phyloP scores from a whole-genome alignment of 2,888 invertebrate species.

The Noctuana brunneofusca region DNA sequence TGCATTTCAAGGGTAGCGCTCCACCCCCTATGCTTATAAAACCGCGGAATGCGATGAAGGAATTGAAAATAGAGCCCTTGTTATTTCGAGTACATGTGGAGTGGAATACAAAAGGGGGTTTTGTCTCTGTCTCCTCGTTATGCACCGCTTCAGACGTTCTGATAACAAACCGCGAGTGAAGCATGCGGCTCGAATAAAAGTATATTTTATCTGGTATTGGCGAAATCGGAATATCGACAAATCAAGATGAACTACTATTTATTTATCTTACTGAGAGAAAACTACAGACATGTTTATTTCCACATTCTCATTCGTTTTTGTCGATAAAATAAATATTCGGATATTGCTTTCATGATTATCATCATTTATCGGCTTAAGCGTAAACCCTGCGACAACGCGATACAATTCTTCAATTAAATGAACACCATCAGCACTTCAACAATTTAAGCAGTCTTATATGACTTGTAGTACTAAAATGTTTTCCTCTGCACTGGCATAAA shows the following conservation, averaged over 20 bases:
- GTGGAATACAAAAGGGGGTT: slow-evolving; percentile 75
- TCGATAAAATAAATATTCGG: slow-evolving; percentile 3
- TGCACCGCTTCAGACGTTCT: slow-evolving; percentile 69
- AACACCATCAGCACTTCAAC: no score
- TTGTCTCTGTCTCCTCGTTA: slow-evolving; percentile 76
- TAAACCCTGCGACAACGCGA: no score
- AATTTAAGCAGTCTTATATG: no score
- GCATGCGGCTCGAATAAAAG: slow-evolving; percentile 46
- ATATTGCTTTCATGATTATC: background rate
- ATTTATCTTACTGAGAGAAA: slow-evolving; percentile 4
- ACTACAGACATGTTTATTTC: background rate
- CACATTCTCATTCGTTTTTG: background rate
- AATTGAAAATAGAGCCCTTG: slow-evolving; percentile 81
- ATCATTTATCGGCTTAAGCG: no score
- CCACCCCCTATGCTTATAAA: slow-evolving; percentile 54
- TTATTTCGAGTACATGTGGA: slow-evolving; percentile 78
- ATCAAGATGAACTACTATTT: slow-evolving; percentile 13
- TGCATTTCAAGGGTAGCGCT: slow-evolving; percentile 53
- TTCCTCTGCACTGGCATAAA: no score
- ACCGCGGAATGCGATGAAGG: slow-evolving; percentile 59
- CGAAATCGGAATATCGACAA: slow-evolving; percentile 33
- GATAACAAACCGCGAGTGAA: slow-evolving; percentile 73
- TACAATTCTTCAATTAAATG: no score
- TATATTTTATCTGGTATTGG: slow-evolving; percentile 47
- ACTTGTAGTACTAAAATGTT: no score